Evolutionary conservation across 2,797 vertebrate species (phyloP).

Genomic region (Pseudochirops cupreus): DNA sequence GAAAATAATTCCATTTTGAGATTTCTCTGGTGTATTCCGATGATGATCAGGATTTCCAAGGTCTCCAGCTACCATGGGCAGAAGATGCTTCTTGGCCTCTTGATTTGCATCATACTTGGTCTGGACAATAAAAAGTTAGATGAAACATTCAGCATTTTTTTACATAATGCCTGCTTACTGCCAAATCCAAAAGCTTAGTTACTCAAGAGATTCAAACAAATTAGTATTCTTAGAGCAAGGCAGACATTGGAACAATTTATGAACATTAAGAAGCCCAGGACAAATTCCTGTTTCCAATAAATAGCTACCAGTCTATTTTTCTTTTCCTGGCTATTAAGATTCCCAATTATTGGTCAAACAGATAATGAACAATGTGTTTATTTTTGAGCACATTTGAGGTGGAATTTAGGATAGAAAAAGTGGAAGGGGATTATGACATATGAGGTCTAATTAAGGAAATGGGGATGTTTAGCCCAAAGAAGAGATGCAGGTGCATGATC

Average conservation of each 20-base stretch:
- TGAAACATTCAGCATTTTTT: not conserved
- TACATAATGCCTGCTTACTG: not conserved
- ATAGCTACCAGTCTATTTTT: not conserved
- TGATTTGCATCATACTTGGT: conserved; percentile 95
- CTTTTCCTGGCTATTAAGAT: not conserved
- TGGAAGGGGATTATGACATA: not conserved
- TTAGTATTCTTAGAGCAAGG: not conserved
- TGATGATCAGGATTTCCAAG: conserved; percentile 86
- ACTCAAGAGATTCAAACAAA: not conserved
- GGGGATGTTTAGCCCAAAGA: not conserved
- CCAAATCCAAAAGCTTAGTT: not conserved
- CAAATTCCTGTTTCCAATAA: not conserved
- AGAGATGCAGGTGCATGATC: not conserved
- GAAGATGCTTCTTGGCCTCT: conserved; percentile 92
- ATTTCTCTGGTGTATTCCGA: conserved; percentile 85
- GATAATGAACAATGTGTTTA: not conserved
- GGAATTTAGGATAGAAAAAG: not conserved
- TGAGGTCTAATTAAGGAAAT: not conserved
- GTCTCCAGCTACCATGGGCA: conserved; percentile 91
- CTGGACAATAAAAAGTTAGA: conserved; percentile 80
- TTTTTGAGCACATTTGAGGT: not conserved
- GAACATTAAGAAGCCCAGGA: not conserved
- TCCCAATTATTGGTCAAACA: not conserved
- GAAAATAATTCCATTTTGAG: conserved; percentile 91
- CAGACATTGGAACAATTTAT: not conserved